Evolutionary conservation across 2,797 vertebrate species (phyloP).

Genomic region (Capromys pilorides): DNA sequence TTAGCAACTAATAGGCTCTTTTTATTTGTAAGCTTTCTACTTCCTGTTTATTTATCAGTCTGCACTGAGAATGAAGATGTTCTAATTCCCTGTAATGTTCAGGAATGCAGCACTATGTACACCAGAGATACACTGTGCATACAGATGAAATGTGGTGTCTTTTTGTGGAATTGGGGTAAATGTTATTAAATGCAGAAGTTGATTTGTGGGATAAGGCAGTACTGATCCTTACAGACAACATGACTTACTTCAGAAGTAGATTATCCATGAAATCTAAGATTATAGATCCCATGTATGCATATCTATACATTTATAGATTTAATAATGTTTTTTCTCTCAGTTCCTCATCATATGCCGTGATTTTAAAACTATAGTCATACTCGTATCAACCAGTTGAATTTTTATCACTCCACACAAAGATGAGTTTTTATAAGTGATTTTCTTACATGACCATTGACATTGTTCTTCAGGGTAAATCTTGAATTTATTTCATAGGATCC

Average conservation of each 20-base stretch:
- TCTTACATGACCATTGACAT: too few species aligned
- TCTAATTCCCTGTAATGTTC: not conserved
- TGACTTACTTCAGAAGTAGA: too few species aligned
- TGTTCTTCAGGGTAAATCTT: too few species aligned
- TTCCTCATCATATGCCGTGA: too few species aligned
- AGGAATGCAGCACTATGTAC: not conserved
- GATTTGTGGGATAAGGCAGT: not conserved
- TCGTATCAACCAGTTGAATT: too few species aligned
- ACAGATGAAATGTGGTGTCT: rapidly evolving
- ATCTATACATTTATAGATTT: too few species aligned
- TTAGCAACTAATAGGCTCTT: not conserved
- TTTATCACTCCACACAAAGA: too few species aligned
- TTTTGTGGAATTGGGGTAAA: not conserved
- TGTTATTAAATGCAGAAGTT: not conserved
- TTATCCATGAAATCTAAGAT: not conserved
- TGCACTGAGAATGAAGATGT: not conserved
- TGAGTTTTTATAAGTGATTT: too few species aligned
- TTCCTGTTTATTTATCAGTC: not conserved
- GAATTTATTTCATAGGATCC: too few species aligned
- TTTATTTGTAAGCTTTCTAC: rapidly evolving
- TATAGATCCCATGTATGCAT: not conserved
- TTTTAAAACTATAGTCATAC: too few species aligned
- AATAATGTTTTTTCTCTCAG: too few species aligned
- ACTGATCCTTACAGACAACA: not conserved
- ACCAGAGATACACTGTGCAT: not conserved